phyloP scores from a whole-genome alignment of 2,113 vertebrate species.

The Hippocampus guttulatus region DNA sequence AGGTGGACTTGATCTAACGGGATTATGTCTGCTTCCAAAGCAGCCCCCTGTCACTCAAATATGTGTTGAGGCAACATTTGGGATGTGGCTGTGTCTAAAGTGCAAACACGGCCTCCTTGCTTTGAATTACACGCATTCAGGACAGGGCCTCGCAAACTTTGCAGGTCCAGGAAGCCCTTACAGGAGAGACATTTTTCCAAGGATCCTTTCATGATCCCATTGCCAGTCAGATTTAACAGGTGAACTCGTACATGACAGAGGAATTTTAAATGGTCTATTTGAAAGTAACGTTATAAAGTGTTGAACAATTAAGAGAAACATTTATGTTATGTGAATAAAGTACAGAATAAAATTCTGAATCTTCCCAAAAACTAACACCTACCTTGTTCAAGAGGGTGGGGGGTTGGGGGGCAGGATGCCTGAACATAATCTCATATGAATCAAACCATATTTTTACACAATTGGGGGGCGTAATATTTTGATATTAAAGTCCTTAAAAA shows the following conservation, averaged over 20 bases:
- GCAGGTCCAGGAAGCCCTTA: background rate
- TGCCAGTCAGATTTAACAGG: background rate
- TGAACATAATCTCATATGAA: no score
- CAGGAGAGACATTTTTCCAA: background rate
- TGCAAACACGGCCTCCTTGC: slow-evolving; percentile 11
- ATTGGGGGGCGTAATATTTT: no score
- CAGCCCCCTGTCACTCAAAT: background rate
- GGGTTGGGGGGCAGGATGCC: no score
- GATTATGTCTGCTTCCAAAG: slow-evolving; percentile 19
- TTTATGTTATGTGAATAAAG: no score
- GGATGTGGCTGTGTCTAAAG: slow-evolving; percentile 7
- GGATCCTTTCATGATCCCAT: background rate
- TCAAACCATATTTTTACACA: no score
- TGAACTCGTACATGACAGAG: background rate
- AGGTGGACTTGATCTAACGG: background rate
- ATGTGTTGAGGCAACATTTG: slow-evolving; percentile 10
- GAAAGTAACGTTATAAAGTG: no score
- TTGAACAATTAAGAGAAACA: no score
- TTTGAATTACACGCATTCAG: slow-evolving; percentile 29
- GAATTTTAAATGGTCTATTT: background rate
- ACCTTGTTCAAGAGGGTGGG: no score
- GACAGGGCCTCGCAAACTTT: background rate
- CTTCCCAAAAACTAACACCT: no score
- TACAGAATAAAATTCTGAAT: no score
- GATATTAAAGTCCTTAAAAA: no score